These are phyloP conservation scores for Zosterops lateralis DNA, from an alignment of 2,113 vertebrate genomes.

Conservation along the genomic window DNA sequence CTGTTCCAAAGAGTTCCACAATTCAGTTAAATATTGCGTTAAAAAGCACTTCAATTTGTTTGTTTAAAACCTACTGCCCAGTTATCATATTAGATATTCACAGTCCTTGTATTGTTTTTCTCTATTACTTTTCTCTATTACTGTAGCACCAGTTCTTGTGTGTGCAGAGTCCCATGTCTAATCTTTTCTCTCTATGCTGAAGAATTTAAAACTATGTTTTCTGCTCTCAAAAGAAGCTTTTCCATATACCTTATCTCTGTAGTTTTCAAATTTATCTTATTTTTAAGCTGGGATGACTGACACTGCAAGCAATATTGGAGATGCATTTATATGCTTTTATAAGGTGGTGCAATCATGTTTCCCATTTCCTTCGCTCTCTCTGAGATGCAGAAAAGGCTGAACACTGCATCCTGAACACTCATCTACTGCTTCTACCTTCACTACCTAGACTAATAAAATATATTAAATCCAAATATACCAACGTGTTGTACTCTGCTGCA, in stretches of 20 bases:
- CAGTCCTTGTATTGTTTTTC: not conserved
- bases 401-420: not conserved
- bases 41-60: not conserved
- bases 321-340: not conserved
- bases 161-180: not conserved
- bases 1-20: not conserved
- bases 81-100: not conserved
- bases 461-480: not conserved
- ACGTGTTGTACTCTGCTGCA: not conserved
- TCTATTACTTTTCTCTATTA: not conserved
- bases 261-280: not conserved
- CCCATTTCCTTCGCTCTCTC: not conserved
- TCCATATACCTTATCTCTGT: not conserved
- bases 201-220: not conserved
- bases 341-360: not conserved
- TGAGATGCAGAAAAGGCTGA: not conserved
- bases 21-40: not conserved
- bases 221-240: not conserved
- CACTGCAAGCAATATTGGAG: not conserved
- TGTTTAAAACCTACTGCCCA: not conserved
- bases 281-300: not conserved
- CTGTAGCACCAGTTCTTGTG: not conserved
- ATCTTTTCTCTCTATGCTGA: not conserved
- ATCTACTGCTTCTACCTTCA: not conserved
- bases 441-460: not conserved